phyloP scores from a whole-genome alignment of 2,888 invertebrate species.

The Myopa tessellatipennis region DNA sequence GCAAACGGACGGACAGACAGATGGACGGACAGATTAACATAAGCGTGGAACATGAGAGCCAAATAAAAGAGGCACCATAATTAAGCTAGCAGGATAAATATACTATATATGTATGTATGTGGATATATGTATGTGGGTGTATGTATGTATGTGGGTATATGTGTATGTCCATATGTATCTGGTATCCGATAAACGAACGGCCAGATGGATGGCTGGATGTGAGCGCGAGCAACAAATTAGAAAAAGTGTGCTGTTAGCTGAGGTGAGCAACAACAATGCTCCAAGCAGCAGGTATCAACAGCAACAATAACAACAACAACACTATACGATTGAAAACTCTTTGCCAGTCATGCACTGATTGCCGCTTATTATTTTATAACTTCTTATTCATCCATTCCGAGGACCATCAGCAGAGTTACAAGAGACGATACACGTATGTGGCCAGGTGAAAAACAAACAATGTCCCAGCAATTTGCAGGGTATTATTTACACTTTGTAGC shows the following conservation, averaged over 20 bases:
- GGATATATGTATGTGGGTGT: neutral
- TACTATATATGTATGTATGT: neutral
- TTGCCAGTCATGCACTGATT: slow-evolving; percentile 46
- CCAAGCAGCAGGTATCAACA: slow-evolving; percentile 9
- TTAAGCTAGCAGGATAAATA: slow-evolving; percentile 26
- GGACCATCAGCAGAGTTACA: slow-evolving; percentile 1
- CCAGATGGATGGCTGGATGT: too few relatives aligned
- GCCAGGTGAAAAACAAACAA: neutral
- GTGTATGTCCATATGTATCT: too few relatives aligned
- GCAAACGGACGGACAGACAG: neutral
- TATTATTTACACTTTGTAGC: slow-evolving; percentile 29
- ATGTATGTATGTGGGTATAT: neutral
- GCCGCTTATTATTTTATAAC: slow-evolving; percentile 32
- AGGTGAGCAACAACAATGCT: neutral
- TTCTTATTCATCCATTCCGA: slow-evolving; percentile 22
- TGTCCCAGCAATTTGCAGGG: slow-evolving; percentile 13
- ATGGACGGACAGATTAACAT: neutral
- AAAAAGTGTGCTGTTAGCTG: neutral
- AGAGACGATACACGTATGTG: neutral
- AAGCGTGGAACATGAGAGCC: neutral
- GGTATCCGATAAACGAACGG: too few relatives aligned
- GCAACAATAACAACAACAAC: slow-evolving; percentile 15
- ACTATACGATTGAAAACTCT: neutral
- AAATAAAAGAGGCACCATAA: slow-evolving; percentile 25
- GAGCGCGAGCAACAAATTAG: too few relatives aligned